phyloP scores from a whole-genome alignment of 2,797 vertebrate genomes.

The Leptodactylus fallax region DNA sequence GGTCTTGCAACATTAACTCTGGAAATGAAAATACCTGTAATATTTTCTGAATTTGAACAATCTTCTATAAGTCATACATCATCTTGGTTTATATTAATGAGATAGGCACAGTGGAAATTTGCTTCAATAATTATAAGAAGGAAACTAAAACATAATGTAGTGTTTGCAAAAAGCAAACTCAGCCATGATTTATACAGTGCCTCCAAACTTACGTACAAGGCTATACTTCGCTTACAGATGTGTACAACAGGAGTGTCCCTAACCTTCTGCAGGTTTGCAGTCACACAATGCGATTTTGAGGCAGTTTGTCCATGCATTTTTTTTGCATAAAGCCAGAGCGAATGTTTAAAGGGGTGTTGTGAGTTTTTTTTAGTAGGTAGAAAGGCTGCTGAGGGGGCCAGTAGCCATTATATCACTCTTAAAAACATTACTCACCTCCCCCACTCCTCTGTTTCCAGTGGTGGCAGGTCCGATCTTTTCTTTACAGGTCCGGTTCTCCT shows the following conservation, averaged over 20 bases:
- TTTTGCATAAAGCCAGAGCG: not conserved
- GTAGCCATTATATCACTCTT: no score
- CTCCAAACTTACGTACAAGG: not conserved
- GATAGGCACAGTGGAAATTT: slow-evolving; percentile 6
- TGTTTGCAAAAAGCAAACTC: not conserved
- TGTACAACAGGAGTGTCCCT: not conserved
- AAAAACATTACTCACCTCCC: no score
- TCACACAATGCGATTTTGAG: not conserved
- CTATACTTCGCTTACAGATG: no score
- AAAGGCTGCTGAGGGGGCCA: no score
- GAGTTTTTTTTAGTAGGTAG: no score
- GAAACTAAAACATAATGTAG: not conserved
- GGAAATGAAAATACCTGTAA: slow-evolving; percentile 40
- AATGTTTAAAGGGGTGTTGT: not conserved
- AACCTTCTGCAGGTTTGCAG: not conserved
- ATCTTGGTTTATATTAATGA: not conserved
- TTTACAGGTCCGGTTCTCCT: no score
- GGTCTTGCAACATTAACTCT: slow-evolving; percentile 45
- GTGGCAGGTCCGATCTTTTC: no score
- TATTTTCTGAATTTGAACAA: slow-evolving; percentile 34
- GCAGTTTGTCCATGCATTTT: not conserved
- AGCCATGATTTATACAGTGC: not conserved
- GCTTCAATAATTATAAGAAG: slow-evolving; percentile 7
- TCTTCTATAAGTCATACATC: slow-evolving; percentile 20
- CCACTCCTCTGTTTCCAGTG: no score